A percentile compares a stretch with the other conserved stretches of the same genome.
These are phyloP conservation scores for Tetragnatha versicolor DNA, from an alignment of 1,140 invertebrate genomes.

Conservation along the genomic window DNA sequence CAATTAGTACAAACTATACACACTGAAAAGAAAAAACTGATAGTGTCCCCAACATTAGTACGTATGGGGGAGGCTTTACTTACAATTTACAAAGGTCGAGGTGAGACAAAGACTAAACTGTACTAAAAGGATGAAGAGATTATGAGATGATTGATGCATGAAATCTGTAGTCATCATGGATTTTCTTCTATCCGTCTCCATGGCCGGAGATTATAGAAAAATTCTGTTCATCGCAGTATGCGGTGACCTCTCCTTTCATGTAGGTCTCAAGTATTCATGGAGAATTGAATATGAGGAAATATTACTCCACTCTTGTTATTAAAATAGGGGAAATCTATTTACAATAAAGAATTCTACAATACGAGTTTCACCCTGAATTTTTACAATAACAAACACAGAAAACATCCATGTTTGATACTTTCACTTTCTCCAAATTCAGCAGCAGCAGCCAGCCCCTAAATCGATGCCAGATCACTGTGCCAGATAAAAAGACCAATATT, in stretches of 20 bases:
- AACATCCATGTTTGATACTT: not conserved
- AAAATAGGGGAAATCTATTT: not conserved
- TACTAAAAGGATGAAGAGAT: slow-evolving; percentile 15
- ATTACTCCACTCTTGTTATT: not conserved
- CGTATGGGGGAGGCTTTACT: not conserved
- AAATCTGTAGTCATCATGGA: slow-evolving; percentile 24
- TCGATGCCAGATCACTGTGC: too few species aligned
- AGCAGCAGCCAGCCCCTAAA: not conserved
- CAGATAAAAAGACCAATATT: too few species aligned
- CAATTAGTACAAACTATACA: not conserved
- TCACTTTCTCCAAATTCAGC: not conserved
- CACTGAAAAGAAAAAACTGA: not conserved
- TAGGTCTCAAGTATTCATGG: not conserved
- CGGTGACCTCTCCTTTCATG: not conserved
- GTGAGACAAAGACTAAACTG: slow-evolving; percentile 28
- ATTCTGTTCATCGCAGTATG: not conserved
- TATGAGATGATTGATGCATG: not conserved
- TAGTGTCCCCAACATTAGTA: not conserved
- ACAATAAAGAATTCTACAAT: not conserved
- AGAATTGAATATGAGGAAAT: not conserved
- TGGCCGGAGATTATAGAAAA: slow-evolving; percentile 16
- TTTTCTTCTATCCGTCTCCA: slow-evolving; percentile 23
- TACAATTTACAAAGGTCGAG: slow-evolving; percentile 34
- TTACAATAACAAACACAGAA: not conserved
- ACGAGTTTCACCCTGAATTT: not conserved